Conservation (phyloP, 1,140 invertebrate genomes). For the Brachionus plicatilis region DNA sequence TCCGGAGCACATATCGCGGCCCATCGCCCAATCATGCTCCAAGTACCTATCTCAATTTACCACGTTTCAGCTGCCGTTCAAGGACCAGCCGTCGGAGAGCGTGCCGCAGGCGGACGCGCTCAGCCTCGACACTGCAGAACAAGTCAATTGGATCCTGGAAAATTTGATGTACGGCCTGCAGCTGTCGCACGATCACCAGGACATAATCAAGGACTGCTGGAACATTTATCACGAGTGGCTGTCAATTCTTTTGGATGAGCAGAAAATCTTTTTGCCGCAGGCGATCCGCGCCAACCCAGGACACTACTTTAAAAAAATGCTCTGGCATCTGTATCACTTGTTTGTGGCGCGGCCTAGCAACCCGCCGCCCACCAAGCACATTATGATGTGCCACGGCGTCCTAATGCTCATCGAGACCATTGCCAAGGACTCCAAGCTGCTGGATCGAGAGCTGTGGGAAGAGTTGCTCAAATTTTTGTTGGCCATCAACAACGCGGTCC, state of each 20-base stretch:
- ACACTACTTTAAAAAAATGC: slow-evolving; percentile 80
- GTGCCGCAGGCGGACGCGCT: neutral
- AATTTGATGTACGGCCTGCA: slow-evolving; percentile 86
- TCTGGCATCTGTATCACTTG: slow-evolving; percentile 85
- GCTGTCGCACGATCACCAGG: slow-evolving; percentile 79
- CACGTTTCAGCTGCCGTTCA: slow-evolving; percentile 25
- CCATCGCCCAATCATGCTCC: slow-evolving; percentile 37
- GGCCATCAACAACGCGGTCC: slow-evolving; percentile 81
- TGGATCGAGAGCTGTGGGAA: slow-evolving; percentile 84
- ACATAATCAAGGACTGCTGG: slow-evolving; percentile 88
- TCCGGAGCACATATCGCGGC: neutral
- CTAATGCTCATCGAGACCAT: slow-evolving; percentile 78
- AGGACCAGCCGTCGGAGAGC: slow-evolving; percentile 15
- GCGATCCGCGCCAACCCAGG: slow-evolving; percentile 82
- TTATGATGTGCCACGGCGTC: slow-evolving; percentile 87
- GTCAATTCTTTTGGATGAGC: slow-evolving; percentile 71
- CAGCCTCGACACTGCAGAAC: neutral
- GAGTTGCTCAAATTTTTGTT: slow-evolving; percentile 79
- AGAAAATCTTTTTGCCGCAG: slow-evolving; percentile 68
- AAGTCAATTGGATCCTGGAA: slow-evolving; percentile 43
- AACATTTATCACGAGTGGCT: slow-evolving; percentile 96
- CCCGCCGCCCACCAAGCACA: slow-evolving; percentile 70
- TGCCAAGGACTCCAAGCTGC: slow-evolving; percentile 68
- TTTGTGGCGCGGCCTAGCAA: slow-evolving; percentile 80
- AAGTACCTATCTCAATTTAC: slow-evolving; percentile 35